Base-by-base conservation (phyloP, 2,113 vertebrate genomes). In the Axis porcinus region DNA sequence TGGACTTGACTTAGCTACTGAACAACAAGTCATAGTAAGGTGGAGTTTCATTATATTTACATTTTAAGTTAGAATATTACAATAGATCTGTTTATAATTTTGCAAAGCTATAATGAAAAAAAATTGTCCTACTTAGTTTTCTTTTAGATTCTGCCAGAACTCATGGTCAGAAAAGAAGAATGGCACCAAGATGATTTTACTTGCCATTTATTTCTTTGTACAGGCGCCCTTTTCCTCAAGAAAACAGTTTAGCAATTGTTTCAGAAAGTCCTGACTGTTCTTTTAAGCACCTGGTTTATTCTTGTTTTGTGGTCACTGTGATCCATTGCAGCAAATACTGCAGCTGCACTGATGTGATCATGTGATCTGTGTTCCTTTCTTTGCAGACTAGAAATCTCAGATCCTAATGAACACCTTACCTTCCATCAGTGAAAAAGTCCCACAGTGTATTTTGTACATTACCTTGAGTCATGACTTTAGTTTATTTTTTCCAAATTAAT, bases 41-140 rank as follows among this genome's bases (percentile, higher is more conserved):
- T 30, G 19, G 45, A 54, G 21, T 91, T 97, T 88, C 88, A 79
- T 94, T 58, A 92, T 36, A 88, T 28, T 97, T 91, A 14, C 60
- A 17, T 78, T 89, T 93, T 78, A 79, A 78, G 14, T 45, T 93
- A 57, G 58, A 86, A 28, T 83, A 57, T 85, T 91, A 70, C 2
- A 88, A 86, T 87, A 86, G 14, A 55, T 62, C n/a, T 86, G 67
- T 70, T 91, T 96, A 86, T 47, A 78, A 64, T 95, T 96, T 97
- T 91, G 19, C 4, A 52, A 91, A 97, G 36, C 47, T 43, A 16
- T 79, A 60, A 89, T 36, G 17, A 86, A 87, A 89, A 89, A 86
- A 30, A 52, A 15, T 2, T 45, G 23, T 86, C 92, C 33, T 45
- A 28, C 57, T 93, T 92, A 43, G 3, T 86, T 83, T 54, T 43